Conservation (phyloP, 92 coral and sea anemone genomes). For the Phenganax subtilis region DNA sequence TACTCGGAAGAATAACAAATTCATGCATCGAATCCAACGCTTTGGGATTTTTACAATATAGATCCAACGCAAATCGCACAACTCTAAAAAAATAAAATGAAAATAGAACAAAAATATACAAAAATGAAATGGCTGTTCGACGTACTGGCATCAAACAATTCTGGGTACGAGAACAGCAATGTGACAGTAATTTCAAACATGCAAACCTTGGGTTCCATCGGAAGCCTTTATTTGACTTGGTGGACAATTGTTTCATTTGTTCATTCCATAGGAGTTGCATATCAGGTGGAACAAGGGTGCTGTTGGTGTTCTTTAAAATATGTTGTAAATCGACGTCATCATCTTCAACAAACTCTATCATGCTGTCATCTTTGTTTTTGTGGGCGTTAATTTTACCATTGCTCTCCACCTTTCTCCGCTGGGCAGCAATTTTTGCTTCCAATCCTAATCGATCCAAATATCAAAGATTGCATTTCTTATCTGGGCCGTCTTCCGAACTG, state of each 20-base stretch:
- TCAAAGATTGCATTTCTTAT: conserved; percentile 13
- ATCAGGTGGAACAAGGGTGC: conserved; percentile 4
- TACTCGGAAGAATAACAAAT: conserved; percentile 10
- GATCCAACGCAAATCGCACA: conserved; percentile 2
- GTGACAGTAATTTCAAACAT: not conserved
- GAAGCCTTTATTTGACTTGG: conserved; percentile 21
- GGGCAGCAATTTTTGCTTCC: not conserved
- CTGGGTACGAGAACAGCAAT: no score
- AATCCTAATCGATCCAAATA: conserved; percentile 9
- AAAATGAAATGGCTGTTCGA: no score
- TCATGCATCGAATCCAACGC: conserved; percentile 15
- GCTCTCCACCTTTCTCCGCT: not conserved
- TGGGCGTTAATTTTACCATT: not conserved
- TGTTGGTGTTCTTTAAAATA: conserved; percentile 11
- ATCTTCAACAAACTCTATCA: conserved; percentile 25
- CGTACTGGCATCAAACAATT: no score
- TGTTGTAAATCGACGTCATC: conserved; percentile 21
- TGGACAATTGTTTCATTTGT: conserved; percentile 13
- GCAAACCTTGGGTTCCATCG: conserved; percentile 33
- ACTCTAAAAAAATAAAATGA: not conserved
- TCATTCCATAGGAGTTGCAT: conserved; percentile 31
- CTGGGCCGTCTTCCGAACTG: conserved; percentile 13
- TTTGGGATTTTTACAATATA: conserved; percentile 13
- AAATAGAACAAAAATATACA: no score
- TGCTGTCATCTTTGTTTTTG: not conserved